Evolutionary conservation across 2,888 invertebrate species (phyloP).

Genomic region (Drosophila hamatofila): DNA sequence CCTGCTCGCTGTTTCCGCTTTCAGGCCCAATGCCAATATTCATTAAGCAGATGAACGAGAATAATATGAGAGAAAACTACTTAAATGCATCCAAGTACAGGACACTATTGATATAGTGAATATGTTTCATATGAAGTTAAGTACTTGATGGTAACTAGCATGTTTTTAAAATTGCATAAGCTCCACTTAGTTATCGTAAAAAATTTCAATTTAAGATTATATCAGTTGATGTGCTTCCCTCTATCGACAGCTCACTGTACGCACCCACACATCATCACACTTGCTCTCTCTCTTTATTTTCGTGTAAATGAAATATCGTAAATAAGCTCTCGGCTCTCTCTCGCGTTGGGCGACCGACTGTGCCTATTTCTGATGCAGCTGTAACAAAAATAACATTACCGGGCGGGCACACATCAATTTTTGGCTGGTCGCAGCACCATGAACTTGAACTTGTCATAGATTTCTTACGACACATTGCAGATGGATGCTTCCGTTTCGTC

Average conservation of each 20-base stretch:
- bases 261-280: not conserved
- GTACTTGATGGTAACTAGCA: not conserved
- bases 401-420: slow-evolving; percentile 52
- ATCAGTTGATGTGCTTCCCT: no score
- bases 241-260: not conserved
- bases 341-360: slow-evolving; percentile 47
- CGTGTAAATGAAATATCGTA: slow-evolving; percentile 35
- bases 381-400: slow-evolving; percentile 73
- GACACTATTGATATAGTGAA: not conserved
- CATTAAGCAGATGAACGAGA: slow-evolving; percentile 10
- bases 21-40: slow-evolving; percentile 48
- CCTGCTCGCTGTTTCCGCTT: slow-evolving; percentile 62
- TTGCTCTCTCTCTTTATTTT: slow-evolving; percentile 55
- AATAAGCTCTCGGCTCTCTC: slow-evolving; percentile 23
- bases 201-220: not conserved
- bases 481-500: slow-evolving; percentile 50
- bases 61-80: not conserved
- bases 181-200: not conserved
- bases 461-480: slow-evolving; percentile 42
- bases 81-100: slow-evolving; percentile 13
- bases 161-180: not conserved
- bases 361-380: slow-evolving; percentile 54
- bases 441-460: slow-evolving; percentile 84
- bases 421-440: slow-evolving; percentile 57
- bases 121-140: no score